Evolutionary conservation across 1,140 invertebrate species (phyloP), one percentile per base, ranked within the genome.

Genomic region (Drosophila nigromelanica): DNA sequence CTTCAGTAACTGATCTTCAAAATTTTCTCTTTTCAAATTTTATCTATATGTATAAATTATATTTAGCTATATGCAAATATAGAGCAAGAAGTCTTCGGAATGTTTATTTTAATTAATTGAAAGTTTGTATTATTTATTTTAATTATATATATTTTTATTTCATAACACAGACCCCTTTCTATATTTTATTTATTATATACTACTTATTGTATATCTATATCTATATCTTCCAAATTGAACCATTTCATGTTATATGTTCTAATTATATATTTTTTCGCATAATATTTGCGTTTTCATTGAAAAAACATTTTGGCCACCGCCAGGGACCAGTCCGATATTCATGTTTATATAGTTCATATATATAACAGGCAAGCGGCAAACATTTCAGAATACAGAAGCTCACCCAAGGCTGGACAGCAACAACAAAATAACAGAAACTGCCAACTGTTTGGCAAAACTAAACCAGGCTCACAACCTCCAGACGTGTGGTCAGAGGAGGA

Each of bases 381-480:
- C 59, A 81, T 69, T 73, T 77, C 68, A 66, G 54, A 60, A 75
- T 58, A 68, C 68, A 71, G 51, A 70, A 67, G 56, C 80, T 56
- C 58, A 58, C 14, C 50, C 81, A 80, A 80, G 81, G 77, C 73
- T 70, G 76, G 62, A 62, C 67, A 62, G 50, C 43, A 43, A 51
- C 60, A 64, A 58, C 73, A 58, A 58, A 18, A 37, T 64, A 63
- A 60, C 50, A 66, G 33, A 62, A 67, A 52, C 50, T 76, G 80
- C 50, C 76, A 83, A 87, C 78, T 78, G 82, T 86, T 87, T 76
- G 83, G 71, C 71, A 45, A 87, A 86, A 86, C 82, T 86, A 87
- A 86, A 86, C 82, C 82, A 86, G 82, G 82, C 82, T 86, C 79
- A 72, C 78, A 87, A 78, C 82, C 82, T 78, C 78, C 68, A 87